A percentile compares a stretch with the other conserved stretches of the same genome.
phyloP scores from a whole-genome alignment of 2,113 vertebrate species.

The Coturnix japonica region DNA sequence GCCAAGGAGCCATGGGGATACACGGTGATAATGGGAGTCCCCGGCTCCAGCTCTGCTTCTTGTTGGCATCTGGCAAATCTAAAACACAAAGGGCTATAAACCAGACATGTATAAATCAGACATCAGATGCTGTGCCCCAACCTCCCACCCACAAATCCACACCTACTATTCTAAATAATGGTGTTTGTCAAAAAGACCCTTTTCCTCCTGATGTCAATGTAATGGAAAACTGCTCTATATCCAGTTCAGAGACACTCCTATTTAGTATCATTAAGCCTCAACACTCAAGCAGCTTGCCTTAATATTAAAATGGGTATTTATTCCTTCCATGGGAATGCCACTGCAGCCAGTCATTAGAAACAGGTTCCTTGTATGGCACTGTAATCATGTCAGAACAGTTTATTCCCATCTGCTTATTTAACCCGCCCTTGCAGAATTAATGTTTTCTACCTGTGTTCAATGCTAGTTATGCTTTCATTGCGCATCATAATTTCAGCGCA shows the following conservation, averaged over 20 bases:
- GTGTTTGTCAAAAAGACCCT: background rate
- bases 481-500: no score
- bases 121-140: background rate
- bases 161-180: fast-evolving
- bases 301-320: background rate
- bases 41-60: background rate
- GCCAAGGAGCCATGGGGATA: background rate
- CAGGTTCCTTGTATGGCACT: background rate
- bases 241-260: background rate
- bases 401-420: conserved; percentile 6
- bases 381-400: background rate
- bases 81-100: background rate
- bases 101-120: background rate
- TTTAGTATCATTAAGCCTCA: background rate
- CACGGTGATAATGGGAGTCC: background rate
- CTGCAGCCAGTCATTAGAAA: background rate
- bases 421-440: background rate
- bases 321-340: background rate
- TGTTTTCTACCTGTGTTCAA: background rate
- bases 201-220: background rate
- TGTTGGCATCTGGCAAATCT: background rate
- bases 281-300: background rate
- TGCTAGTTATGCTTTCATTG: background rate
- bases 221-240: background rate
- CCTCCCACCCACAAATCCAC: background rate